A percentile compares a stretch with the other conserved stretches of the same genome.
Evolutionary conservation across 2,888 invertebrate species (phyloP).

Genomic region (Ganaspis brasiliensis): DNA sequence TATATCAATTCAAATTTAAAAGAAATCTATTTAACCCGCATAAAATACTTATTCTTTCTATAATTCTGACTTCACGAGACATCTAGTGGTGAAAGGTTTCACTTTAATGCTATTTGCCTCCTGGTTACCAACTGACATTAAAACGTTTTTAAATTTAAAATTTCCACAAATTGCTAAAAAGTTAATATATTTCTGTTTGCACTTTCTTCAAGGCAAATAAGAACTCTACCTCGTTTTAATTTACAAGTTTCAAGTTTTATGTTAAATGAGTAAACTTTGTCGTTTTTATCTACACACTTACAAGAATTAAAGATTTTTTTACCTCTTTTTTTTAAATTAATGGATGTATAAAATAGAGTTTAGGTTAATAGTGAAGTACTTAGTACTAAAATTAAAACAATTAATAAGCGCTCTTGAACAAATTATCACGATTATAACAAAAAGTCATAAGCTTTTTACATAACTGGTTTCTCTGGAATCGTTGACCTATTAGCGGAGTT

Average conservation of each 20-base stretch:
- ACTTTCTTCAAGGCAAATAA: not conserved
- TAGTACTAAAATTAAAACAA: not conserved
- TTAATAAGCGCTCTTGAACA: not conserved
- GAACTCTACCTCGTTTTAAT: not conserved
- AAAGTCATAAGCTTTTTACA: not conserved
- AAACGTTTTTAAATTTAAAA: not conserved
- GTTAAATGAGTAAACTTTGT: not conserved
- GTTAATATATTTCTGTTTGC: not conserved
- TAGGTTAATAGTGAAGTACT: not conserved
- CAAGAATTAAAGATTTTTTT: too few relatives aligned
- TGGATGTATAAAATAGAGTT: too few relatives aligned
- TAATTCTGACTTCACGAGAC: not conserved
- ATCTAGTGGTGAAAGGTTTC: conserved; percentile 27
- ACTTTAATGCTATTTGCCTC: not conserved
- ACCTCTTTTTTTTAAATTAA: too few relatives aligned
- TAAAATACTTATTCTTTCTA: not conserved
- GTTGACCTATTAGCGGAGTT: conserved; percentile 8
- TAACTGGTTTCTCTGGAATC: conserved; percentile 7
- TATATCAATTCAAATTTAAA: too few relatives aligned
- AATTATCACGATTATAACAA: not conserved
- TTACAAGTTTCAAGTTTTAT: not conserved
- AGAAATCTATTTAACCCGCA: too few relatives aligned
- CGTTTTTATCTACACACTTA: too few relatives aligned
- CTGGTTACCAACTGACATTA: not conserved
- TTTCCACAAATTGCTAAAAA: not conserved